Evolutionary conservation across 2,113 vertebrate genomes (phyloP).

Genomic region (Cygnus buccinator): DNA sequence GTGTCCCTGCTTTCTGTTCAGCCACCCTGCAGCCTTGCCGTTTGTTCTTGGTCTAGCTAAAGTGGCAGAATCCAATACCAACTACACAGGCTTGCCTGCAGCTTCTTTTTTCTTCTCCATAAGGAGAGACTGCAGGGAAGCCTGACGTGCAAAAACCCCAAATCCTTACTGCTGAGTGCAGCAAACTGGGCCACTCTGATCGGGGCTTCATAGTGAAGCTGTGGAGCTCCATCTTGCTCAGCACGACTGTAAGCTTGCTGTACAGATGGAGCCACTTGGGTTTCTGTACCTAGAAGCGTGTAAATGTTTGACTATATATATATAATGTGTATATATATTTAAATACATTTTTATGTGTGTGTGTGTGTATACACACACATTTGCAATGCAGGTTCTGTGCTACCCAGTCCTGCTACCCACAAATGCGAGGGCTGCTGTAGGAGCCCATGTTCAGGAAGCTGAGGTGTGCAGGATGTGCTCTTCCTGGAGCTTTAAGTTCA

Average conservation of each 20-base stretch:
- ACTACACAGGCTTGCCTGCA: not conserved
- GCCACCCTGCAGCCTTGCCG: not conserved
- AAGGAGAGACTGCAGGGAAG: not conserved
- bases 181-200: accelerated
- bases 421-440: not conserved
- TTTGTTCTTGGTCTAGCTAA: not conserved
- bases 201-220: not conserved
- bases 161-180: not conserved
- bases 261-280: not conserved
- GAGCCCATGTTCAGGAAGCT: not conserved
- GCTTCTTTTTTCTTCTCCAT: not conserved
- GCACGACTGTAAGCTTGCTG: not conserved
- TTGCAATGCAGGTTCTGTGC: not conserved
- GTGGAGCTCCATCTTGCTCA: not conserved
- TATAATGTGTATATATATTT: no score
- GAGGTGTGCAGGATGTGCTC: not conserved
- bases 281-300: not conserved
- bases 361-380: not conserved
- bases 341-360: no score
- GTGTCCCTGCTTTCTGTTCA: not conserved
- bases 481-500: not conserved
- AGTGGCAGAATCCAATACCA: not conserved
- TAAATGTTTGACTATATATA: not conserved
- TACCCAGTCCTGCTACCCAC: not conserved
- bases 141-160: not conserved